These are phyloP conservation scores for Eidolon dupreanum DNA, from an alignment of 2,797 vertebrate species.

Conservation along the genomic window DNA sequence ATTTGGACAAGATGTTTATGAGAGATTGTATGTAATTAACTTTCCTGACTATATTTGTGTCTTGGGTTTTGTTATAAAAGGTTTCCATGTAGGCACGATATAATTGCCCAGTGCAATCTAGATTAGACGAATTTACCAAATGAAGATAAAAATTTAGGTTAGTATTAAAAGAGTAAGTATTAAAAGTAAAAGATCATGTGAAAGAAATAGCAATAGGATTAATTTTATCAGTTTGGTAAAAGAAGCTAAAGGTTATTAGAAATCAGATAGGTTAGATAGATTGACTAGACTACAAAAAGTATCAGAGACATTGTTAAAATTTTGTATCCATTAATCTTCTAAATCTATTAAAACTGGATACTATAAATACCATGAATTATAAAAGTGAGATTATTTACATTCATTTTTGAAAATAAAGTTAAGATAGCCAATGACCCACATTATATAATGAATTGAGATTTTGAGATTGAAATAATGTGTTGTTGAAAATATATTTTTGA, in stretches of 20 bases:
- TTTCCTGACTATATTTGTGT: neutral
- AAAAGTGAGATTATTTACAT: neutral
- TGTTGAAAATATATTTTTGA: neutral
- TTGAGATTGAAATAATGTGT: neutral
- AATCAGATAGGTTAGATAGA: neutral
- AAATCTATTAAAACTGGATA: neutral
- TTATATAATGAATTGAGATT: neutral
- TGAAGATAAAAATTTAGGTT: neutral
- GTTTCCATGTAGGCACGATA: neutral
- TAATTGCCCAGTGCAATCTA: neutral
- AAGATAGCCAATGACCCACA: neutral
- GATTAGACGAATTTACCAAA: neutral
- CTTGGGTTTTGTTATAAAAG: neutral
- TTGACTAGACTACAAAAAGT: neutral
- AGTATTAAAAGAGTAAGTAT: neutral
- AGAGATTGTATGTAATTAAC: neutral
- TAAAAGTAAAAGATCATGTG: neutral
- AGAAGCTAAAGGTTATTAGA: neutral
- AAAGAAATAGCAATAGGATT: neutral
- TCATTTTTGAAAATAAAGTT: neutral
- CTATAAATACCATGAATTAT: neutral
- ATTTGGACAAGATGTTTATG: neutral
- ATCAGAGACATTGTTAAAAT: neutral
- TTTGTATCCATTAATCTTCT: neutral
- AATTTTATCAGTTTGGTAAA: neutral